A percentile compares a stretch with the other conserved stretches of the same genome.
These are phyloP conservation scores for Petrocephalus microphthalmus DNA, from an alignment of 2,113 vertebrate species.

Conservation along the genomic window DNA sequence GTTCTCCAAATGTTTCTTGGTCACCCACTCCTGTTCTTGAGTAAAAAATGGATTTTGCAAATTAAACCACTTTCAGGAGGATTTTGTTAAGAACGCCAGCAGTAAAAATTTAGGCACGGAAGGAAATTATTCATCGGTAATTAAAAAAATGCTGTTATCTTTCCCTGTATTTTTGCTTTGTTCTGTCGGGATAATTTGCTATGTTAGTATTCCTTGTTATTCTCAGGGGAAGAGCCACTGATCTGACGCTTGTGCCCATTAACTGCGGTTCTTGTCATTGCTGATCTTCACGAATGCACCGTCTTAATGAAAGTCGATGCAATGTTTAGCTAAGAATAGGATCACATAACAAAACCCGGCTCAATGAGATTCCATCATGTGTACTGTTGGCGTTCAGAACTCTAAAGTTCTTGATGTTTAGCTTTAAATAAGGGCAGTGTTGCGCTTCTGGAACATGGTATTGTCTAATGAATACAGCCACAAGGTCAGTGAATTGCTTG, in stretches of 20 bases:
- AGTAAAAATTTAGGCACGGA: not conserved
- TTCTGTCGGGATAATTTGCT: conserved; percentile 4
- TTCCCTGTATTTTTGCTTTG: conserved; percentile 14
- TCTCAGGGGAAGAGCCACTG: not conserved
- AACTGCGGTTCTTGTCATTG: not conserved
- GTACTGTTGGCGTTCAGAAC: not conserved
- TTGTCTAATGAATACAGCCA: not conserved
- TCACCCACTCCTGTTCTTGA: conserved; percentile 7
- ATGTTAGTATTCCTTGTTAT: not conserved
- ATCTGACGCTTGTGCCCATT: not conserved
- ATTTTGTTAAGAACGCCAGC: not conserved
- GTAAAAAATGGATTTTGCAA: not conserved
- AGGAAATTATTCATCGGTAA: not conserved
- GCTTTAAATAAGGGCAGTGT: not conserved
- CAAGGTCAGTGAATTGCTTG: not conserved
- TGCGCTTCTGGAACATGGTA: not conserved
- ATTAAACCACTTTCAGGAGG: not conserved
- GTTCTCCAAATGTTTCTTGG: conserved; percentile 6
- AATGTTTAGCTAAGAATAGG: not conserved
- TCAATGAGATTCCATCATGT: not conserved
- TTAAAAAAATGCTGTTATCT: conserved; percentile 3
- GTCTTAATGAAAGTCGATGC: not conserved
- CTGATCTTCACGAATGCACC: not conserved
- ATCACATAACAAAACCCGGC: not conserved
- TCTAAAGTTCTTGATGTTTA: not conserved